These are phyloP conservation scores for Chironomus tentans DNA, from an alignment of 2,888 invertebrate genomes.

Conservation along the genomic window DNA sequence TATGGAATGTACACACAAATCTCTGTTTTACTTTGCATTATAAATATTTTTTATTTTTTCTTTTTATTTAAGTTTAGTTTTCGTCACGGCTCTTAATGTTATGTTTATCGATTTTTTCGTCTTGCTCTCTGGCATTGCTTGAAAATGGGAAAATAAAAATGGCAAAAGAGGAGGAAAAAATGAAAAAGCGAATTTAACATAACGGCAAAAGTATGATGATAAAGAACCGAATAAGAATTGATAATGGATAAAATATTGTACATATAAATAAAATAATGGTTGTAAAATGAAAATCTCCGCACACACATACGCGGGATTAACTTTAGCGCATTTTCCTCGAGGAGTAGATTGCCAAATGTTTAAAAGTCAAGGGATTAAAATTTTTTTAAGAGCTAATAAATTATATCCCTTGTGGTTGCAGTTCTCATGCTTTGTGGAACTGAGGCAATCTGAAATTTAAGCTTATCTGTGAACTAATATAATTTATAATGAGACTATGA, in stretches of 20 bases:
- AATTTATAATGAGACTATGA: too few species aligned
- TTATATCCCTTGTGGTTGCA: too few species aligned
- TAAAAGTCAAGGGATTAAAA: too few species aligned
- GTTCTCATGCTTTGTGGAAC: too few species aligned
- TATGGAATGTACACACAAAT: background rate
- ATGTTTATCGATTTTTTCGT: conserved; percentile 18
- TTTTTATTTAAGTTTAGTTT: background rate
- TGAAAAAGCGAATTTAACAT: background rate
- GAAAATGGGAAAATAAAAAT: background rate
- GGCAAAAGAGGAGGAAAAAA: background rate
- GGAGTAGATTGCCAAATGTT: too few species aligned
- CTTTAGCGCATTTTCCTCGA: too few species aligned
- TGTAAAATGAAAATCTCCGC: too few species aligned
- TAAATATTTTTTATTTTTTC: background rate
- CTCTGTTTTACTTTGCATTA: background rate
- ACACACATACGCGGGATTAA: too few species aligned
- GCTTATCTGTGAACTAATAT: too few species aligned
- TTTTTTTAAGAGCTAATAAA: too few species aligned
- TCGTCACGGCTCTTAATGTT: conserved; percentile 14
- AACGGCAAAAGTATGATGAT: background rate
- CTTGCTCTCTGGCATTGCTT: background rate
- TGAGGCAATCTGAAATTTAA: too few species aligned
- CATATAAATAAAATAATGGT: background rate
- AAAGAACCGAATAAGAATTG: background rate
- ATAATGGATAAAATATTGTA: background rate